Evolutionary conservation across 2,113 vertebrate genomes (phyloP), one percentile per base, ranked within the genome.

Genomic region (Myotis brandtii): DNA sequence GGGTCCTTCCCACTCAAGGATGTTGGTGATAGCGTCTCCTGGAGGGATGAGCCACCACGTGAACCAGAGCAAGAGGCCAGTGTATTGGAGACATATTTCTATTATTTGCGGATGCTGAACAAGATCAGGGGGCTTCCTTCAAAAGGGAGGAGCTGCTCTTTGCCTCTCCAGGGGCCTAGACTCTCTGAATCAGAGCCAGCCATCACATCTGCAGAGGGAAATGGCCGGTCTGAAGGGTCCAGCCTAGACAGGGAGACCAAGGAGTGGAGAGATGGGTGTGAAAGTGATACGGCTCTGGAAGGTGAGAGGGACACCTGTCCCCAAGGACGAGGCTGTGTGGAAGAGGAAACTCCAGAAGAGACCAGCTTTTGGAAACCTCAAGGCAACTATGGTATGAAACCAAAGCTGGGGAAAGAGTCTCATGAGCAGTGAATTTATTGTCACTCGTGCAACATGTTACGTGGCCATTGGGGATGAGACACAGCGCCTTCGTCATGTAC

Each of bases 41-140:
- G 43, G 69, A 88, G 88, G 5, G 70, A 80, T 30, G 66, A 75
- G 77, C 21, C 30, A 11, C 34, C 79, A 1, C 27, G 25, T 46
- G 34, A 40, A 50, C 85, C 80, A 30, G 81, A 90, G n/a, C 25
- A 3, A 37, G 52, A 89, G 9, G 12, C 97, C 9, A 97, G 96
- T 87, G 93, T 98, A 20, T 97, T 97, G 91, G 97, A 98, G 76
- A 98, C 95, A 80, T 98, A 98, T 94, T 97, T 98, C 56, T 96
- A 96, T 50, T 98, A 91, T 94, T 94, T 98, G 52, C 76, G 92
- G 90, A 90, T 96, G 23, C 32, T 98, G 84, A 96, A 86, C 80
- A 73, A 94, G 10, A 48, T 95, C 18, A 94, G 88, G 86, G 62
- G 30, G 43, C 73, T 95, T 77, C 77, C 75, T 32, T 56, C 6